Evolutionary conservation across 1,140 invertebrate species (phyloP).

Genomic region (Lordiphosa mommai): DNA sequence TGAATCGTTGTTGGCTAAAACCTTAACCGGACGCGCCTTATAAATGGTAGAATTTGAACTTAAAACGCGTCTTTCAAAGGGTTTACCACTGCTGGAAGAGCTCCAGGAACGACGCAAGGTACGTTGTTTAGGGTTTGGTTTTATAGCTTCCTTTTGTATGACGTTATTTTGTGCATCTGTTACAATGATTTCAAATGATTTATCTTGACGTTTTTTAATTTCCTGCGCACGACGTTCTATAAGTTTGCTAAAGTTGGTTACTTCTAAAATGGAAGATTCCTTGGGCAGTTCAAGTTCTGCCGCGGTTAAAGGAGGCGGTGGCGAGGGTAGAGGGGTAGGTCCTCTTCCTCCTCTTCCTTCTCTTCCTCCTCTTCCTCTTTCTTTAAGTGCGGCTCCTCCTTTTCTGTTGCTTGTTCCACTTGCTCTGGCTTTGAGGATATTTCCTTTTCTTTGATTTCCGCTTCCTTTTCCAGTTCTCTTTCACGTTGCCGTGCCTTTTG

Average conservation of each 20-base stretch:
- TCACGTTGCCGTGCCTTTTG: conserved; percentile 62
- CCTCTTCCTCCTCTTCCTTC: conserved; percentile 19
- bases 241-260: conserved; percentile 69
- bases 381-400: conserved; percentile 28
- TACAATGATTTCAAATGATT: conserved; percentile 68
- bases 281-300: conserved; percentile 49
- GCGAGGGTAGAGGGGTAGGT: conserved; percentile 48
- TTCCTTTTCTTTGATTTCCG: conserved; percentile 29
- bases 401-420: neutral
- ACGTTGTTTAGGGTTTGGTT: conserved; percentile 30
- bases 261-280: conserved; percentile 59
- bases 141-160: conserved; percentile 71
- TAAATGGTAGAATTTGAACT: conserved; percentile 63
- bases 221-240: conserved; percentile 72
- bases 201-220: conserved; percentile 35
- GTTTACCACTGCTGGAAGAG: conserved; percentile 40
- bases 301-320: conserved; percentile 43
- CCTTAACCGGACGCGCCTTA: conserved; percentile 67
- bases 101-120: conserved; percentile 44
- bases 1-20: conserved; percentile 36
- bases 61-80: conserved; percentile 58
- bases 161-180: conserved; percentile 75
- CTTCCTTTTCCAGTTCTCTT: conserved; percentile 47
- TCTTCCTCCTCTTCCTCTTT: conserved; percentile 1
- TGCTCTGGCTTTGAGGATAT: conserved; percentile 16